Conservation (phyloP, 2,113 vertebrate species). For the Takifugu bimaculatus region DNA sequence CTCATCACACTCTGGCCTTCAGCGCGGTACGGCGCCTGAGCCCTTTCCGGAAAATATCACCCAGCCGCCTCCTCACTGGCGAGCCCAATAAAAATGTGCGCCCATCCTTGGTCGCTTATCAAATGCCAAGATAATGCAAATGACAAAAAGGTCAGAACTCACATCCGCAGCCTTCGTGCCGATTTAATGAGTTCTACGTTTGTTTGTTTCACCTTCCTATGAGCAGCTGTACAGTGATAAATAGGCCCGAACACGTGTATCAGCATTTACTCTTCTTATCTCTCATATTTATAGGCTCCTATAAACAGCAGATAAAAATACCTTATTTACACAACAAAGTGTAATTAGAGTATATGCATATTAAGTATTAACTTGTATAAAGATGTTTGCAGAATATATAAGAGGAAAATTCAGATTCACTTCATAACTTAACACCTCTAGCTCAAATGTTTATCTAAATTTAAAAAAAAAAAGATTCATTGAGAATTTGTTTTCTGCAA, state of each 20-base stretch:
- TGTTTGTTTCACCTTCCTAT: constrained; percentile 19
- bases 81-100: constrained; percentile 29
- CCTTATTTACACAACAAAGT: too few species aligned
- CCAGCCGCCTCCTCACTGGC: constrained; percentile 1
- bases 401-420: too few species aligned
- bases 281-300: background rate
- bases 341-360: too few species aligned
- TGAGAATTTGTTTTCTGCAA: too few species aligned
- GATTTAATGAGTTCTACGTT: constrained; percentile 39
- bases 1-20: constrained; percentile 5
- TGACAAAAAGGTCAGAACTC: constrained; percentile 22
- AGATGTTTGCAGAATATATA: too few species aligned
- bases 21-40: constrained; percentile 29
- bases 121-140: constrained; percentile 49
- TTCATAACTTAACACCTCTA: too few species aligned
- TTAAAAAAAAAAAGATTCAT: too few species aligned
- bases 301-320: background rate
- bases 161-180: constrained; percentile 1
- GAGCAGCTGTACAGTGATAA: constrained; percentile 5
- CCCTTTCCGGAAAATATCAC: constrained; percentile 30
- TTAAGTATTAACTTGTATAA: too few species aligned
- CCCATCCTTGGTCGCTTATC: constrained; percentile 39
- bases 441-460: too few species aligned
- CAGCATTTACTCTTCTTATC: background rate
- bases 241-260: background rate